Percentiles rank a stretch among this genome's conserved stretches.
These are phyloP conservation scores for Forbesichthys papilliferus DNA, from an alignment of 2,113 vertebrate species.

Conservation along the genomic window DNA sequence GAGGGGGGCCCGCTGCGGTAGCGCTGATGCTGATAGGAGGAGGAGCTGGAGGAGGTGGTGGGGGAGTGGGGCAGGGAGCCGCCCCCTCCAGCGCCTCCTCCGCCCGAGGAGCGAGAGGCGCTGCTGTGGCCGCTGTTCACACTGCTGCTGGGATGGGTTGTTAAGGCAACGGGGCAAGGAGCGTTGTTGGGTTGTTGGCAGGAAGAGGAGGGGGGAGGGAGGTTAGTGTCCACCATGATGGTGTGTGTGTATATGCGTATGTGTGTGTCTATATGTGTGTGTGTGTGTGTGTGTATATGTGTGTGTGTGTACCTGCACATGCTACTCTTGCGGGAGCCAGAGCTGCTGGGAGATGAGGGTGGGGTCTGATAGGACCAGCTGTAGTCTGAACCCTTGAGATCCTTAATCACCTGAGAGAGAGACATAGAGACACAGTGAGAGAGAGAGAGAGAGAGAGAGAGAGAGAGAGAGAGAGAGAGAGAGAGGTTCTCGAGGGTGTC, in stretches of 20 bases:
- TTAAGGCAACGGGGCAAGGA: background rate
- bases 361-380: slow-evolving; percentile 98
- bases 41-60: slow-evolving; percentile 67
- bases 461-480: slow-evolving; percentile 5
- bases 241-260: slow-evolving; percentile 1
- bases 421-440: background rate
- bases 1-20: slow-evolving; percentile 95
- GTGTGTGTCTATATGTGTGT: slow-evolving; percentile 1
- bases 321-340: slow-evolving; percentile 95
- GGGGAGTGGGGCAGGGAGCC: slow-evolving; percentile 82
- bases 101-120: slow-evolving; percentile 82
- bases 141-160: slow-evolving; percentile 72
- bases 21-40: slow-evolving; percentile 91
- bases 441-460: slow-evolving; percentile 3
- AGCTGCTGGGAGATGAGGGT: slow-evolving; percentile 92
- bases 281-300: slow-evolving; percentile 7
- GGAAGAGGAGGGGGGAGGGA: slow-evolving; percentile 6
- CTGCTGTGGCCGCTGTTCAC: slow-evolving; percentile 90
- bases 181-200: background rate
- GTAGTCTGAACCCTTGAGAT: slow-evolving; percentile 97
- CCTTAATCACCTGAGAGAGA: slow-evolving; percentile 88
- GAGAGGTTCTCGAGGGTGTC: background rate
- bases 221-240: background rate
- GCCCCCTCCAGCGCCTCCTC: slow-evolving; percentile 48
- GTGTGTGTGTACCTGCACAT: slow-evolving; percentile 90